Evolutionary conservation across 2,797 vertebrate genomes (phyloP), one percentile per base, ranked within the genome.

Genomic region (Phataginus tetradactyla): DNA sequence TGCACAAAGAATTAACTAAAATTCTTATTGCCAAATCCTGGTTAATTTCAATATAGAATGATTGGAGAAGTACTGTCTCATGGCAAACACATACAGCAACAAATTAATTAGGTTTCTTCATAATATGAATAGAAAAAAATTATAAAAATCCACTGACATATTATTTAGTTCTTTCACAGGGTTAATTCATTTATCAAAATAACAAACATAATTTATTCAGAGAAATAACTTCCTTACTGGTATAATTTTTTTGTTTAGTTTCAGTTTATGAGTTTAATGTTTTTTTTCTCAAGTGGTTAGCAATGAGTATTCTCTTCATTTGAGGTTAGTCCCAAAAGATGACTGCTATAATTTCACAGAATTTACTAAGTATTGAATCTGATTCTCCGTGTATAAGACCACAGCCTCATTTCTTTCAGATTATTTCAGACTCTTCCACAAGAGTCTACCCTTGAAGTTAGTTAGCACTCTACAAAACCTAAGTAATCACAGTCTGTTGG

Each of bases 171-270:
- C n/a, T 92, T 94, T 96, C 66, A 74, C 42, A 91, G 37, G 18
- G 9, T 94, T 89, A 90, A 61, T 94, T 87, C 23, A 27, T 86
- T 88, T 86, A 37, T 97, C 86, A 96, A 91, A 96, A 95, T 77
- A 91, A 81, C 34, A 92, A 84, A 86, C 34, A 86, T 27, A 59
- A 75, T 90, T 93, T 94, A 87, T 45, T 94, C 71, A 90, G 77
- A 95, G 72, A 90, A 90, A 71, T 77, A 66, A 92, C 57, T 91
- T 95, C 13, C 57, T 94, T 77, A 74, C 42, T 68, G 55, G 42
- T 64, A 91, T n/a, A 92, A 88, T 89, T 94, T 42, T 53, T 64
- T 88, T 90, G 34, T 90, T 75, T 89, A 66, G 90, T 91, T 96
- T 93, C 59, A 84, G 32, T 68, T 94, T 66, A 83, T 85, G 86